phyloP scores from a whole-genome alignment of 2,113 vertebrate species.

The Canis aureus region DNA sequence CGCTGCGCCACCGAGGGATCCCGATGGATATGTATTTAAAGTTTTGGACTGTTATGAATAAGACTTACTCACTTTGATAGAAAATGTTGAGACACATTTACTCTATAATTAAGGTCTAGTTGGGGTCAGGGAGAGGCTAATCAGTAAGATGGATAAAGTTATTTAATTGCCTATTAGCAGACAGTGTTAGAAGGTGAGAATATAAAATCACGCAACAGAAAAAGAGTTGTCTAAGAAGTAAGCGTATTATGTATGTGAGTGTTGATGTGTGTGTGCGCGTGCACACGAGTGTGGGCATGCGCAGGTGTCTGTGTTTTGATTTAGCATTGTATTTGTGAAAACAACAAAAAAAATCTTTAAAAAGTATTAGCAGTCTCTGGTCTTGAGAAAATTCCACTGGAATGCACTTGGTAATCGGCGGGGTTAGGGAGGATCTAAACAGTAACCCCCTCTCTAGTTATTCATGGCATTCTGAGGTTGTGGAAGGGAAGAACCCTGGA shows the following conservation, averaged over 20 bases:
- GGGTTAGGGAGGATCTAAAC: neutral
- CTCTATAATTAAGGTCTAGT: neutral
- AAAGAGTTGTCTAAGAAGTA: slow-evolving; percentile 66
- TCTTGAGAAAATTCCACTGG: neutral
- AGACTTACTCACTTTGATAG: neutral
- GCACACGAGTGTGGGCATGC: neutral
- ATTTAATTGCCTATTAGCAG: slow-evolving; percentile 40
- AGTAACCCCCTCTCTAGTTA: neutral
- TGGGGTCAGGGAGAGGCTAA: neutral
- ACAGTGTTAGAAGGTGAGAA: slow-evolving; percentile 59
- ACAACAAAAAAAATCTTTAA: neutral
- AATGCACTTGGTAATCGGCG: neutral
- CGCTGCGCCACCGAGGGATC: too few relatives aligned
- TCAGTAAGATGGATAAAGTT: neutral
- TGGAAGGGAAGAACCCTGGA: neutral
- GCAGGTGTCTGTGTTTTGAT: neutral
- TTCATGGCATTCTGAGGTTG: neutral
- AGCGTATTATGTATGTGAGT: neutral
- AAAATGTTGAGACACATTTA: neutral
- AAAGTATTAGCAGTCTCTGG: neutral
- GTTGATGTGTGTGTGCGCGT: neutral
- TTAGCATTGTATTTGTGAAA: neutral
- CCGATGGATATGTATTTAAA: neutral
- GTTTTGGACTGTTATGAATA: neutral
- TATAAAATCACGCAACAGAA: slow-evolving; percentile 58